A percentile compares a stretch with the other conserved stretches of the same genome.
These are phyloP conservation scores for Syrmaticus mikado DNA, from an alignment of 2,113 vertebrate species.

Conservation along the genomic window DNA sequence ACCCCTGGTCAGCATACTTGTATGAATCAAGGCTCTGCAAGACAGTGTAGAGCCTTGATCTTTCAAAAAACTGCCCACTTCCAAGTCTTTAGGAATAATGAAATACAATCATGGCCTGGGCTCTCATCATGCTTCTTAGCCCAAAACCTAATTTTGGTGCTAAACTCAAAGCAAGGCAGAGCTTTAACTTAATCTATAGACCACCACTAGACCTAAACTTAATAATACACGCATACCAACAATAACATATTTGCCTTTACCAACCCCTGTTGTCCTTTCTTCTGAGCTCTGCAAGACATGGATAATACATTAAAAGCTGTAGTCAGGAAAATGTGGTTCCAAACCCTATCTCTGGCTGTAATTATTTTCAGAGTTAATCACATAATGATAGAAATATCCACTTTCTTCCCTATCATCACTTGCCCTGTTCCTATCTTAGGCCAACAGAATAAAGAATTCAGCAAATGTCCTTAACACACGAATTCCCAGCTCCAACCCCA, in stretches of 20 bases:
- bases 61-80: neutral
- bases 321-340: neutral
- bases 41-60: neutral
- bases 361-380: neutral
- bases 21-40: neutral
- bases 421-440: neutral
- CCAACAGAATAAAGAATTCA: neutral
- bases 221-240: neutral
- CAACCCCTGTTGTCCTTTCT: neutral
- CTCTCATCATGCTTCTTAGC: neutral
- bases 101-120: neutral
- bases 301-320: neutral
- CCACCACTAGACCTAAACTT: neutral
- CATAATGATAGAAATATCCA: neutral
- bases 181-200: neutral
- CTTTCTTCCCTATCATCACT: neutral
- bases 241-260: neutral
- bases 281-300: neutral
- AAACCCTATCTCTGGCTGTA: neutral
- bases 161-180: neutral
- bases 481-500: neutral
- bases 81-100: neutral
- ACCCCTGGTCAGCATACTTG: accelerated
- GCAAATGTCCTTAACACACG: neutral
- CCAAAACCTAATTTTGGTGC: neutral